Base-by-base conservation (phyloP, 2,888 invertebrate species). In the Lepidochitona cinerea region DNA sequence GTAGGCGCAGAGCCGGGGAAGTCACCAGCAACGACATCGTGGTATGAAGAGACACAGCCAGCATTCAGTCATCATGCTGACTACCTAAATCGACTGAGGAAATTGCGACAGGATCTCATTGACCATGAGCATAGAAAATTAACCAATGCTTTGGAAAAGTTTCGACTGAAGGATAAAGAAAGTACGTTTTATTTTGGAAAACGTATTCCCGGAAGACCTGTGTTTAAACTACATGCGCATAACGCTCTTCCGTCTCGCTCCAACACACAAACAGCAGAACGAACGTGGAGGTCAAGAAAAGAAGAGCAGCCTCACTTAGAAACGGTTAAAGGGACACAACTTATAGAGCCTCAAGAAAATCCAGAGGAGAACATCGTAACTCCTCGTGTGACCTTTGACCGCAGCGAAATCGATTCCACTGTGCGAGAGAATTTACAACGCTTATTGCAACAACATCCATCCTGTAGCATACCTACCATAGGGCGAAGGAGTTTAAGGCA, bases 381-480 rank as follows among this genome's bases (percentile, higher is more conserved):
- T 18, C 4, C 7, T n/a, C 7, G n/a, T 23, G n/a, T n/a, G 7
- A 2, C 7, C 49, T 49, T 49, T 18, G 49, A 49, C 49, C 18
- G 23, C 18, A 49, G 23, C 49, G 49, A 49, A 49, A 49, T 49
- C 49, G 49, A 49, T 23, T n/a, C n/a, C n/a, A 49, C 49, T n/a
- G 49, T 49, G 23, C 18, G 49, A 7, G 49, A 49, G 23, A 49
- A 49, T 49, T 7, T 49, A 23, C 18, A 49, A 7, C 18, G 49
- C n/a, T 7, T 49, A 4, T 49, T 49, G 7, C 49, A 36, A 18
- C 35, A 29, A 12, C 36, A 68, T 29, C 68, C 68, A 1, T 37
- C 68, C 5, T 37, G 29, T 68, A 68, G 68, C 26, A 68, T 68
- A 18, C 68, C 68, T 12, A 68, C 36, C 26, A 68, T 68, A 29